phyloP scores from a whole-genome alignment of 2,888 invertebrate species.

The Branchellion lobata region DNA sequence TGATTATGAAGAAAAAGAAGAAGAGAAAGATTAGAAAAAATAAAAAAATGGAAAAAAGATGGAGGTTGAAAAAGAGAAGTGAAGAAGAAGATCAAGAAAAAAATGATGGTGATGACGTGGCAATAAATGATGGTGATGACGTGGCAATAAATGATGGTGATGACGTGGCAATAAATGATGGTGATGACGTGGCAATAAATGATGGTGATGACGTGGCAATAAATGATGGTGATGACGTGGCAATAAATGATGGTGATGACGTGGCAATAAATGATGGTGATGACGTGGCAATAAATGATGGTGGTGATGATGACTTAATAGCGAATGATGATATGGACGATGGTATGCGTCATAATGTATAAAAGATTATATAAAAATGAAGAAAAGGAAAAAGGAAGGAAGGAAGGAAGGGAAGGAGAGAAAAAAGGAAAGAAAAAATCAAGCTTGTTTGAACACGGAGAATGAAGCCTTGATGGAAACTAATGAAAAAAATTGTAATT shows the following conservation, averaged over 20 bases:
- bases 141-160: background rate
- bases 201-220: background rate
- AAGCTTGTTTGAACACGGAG: too few relatives aligned
- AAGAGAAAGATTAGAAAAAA: too few relatives aligned
- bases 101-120: conserved; percentile 10
- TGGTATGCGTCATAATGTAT: background rate
- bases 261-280: too few relatives aligned
- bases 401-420: too few relatives aligned
- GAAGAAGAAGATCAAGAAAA: background rate
- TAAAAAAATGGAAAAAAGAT: background rate
- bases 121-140: conserved; percentile 17
- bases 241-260: background rate
- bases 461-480: too few relatives aligned
- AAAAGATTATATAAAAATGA: background rate
- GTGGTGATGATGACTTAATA: too few relatives aligned
- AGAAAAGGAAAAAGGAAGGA: too few relatives aligned
- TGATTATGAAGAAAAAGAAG: too few relatives aligned
- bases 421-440: too few relatives aligned
- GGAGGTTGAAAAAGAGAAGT: background rate
- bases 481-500: too few relatives aligned
- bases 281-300: too few relatives aligned
- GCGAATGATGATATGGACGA: background rate
- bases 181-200: background rate
- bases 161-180: background rate
- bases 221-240: background rate